A percentile compares a stretch with the other conserved stretches of the same genome.
These are phyloP conservation scores for Semaprochilodus insignis DNA, from an alignment of 2,797 vertebrate species.

Conservation along the genomic window DNA sequence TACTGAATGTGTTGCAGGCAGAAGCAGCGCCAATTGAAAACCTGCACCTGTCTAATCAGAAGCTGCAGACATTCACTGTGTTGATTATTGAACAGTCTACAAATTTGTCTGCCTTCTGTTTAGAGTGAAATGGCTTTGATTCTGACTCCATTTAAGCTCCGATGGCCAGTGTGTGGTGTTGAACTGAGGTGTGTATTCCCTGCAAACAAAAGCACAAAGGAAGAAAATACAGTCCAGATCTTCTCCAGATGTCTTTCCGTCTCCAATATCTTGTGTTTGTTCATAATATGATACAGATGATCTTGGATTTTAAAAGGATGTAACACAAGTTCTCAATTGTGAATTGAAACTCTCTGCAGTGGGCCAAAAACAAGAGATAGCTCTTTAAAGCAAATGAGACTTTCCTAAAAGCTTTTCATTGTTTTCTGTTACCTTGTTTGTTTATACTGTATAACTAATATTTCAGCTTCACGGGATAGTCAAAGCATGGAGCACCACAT, in stretches of 20 bases:
- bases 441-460: constrained; percentile 10
- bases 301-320: constrained; percentile 1
- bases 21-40: not conserved
- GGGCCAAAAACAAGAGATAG: constrained; percentile 2
- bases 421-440: constrained; percentile 3
- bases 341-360: constrained; percentile 9
- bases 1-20: not conserved
- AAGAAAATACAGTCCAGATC: constrained; percentile 16
- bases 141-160: not conserved
- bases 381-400: not conserved
- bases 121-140: not conserved
- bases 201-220: not conserved
- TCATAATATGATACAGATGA: constrained; percentile 38
- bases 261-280: not conserved
- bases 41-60: not conserved
- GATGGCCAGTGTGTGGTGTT: not conserved
- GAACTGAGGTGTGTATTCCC: not conserved
- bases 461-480: not conserved
- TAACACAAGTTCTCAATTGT: constrained; percentile 44
- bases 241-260: constrained; percentile 7
- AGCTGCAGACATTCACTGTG: not conserved
- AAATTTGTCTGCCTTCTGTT: not conserved
- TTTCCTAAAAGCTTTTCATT: constrained; percentile 24
- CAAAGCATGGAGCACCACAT: not conserved
- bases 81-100: too few relatives aligned